Conservation (phyloP, 2,888 invertebrate genomes). For the Leucania comma region DNA sequence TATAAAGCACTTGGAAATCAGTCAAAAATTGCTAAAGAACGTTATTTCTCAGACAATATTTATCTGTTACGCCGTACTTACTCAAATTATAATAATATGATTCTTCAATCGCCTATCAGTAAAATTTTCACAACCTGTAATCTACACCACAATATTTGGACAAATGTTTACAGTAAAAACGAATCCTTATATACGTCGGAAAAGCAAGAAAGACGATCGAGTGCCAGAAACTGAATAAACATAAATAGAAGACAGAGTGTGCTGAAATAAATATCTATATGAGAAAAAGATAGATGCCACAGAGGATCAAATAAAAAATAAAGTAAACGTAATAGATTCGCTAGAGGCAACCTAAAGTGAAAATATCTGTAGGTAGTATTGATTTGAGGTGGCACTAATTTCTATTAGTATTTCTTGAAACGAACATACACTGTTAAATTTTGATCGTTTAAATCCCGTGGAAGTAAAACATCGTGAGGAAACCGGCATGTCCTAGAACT, state of each 20-base stretch:
- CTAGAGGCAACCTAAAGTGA: neutral
- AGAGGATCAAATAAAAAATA: constrained; percentile 36
- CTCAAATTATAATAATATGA: no score
- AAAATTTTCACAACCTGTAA: neutral
- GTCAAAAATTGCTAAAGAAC: no score
- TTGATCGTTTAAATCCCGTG: no score
- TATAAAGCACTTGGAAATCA: no score
- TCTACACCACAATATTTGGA: constrained; percentile 1
- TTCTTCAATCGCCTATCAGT: neutral
- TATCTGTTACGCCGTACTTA: neutral
- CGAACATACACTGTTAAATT: no score
- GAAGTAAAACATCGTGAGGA: no score
- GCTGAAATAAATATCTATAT: constrained; percentile 37
- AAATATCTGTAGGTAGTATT: neutral
- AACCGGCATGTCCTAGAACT: no score
- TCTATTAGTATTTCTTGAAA: neutral
- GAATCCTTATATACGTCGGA: constrained; percentile 2
- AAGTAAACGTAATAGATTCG: constrained; percentile 26
- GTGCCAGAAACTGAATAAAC: constrained; percentile 15
- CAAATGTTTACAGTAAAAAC: constrained; percentile 23
- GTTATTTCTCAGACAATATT: neutral
- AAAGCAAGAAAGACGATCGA: constrained; percentile 14
- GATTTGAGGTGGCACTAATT: neutral
- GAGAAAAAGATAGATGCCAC: constrained; percentile 33
- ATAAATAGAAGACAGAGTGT: constrained; percentile 25